Conservation (phyloP, 1,140 invertebrate genomes). For the Trissolcus basalis region DNA sequence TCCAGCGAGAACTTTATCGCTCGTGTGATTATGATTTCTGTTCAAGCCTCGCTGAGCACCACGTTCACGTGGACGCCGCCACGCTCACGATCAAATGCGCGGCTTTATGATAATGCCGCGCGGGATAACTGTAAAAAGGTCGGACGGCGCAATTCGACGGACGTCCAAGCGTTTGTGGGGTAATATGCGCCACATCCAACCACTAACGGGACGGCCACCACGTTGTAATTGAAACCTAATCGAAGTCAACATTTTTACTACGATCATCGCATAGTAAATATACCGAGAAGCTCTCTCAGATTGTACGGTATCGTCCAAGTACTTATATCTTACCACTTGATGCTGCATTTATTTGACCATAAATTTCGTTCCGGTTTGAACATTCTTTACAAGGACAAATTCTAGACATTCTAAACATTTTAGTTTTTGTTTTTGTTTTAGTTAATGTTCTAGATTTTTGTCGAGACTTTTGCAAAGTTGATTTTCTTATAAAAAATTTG, state of each 20-base stretch:
- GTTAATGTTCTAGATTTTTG: no score
- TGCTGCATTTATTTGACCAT: no score
- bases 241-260: background rate
- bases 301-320: no score
- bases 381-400: no score
- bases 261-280: no score
- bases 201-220: constrained; percentile 8
- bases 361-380: no score
- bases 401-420: no score
- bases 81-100: constrained; percentile 39
- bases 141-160: constrained; percentile 23
- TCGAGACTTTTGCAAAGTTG: no score
- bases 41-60: constrained; percentile 22
- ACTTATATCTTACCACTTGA: no score
- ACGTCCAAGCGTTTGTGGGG: constrained; percentile 19
- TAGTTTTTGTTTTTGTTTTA: no score
- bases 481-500: no score
- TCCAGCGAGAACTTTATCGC: constrained; percentile 40
- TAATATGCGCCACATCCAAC: constrained; percentile 17
- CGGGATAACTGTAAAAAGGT: constrained; percentile 43
- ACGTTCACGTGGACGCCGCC: constrained; percentile 26
- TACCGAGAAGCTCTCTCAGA: no score
- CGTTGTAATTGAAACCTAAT: constrained; percentile 29
- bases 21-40: constrained; percentile 45
- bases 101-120: constrained; percentile 34